Evolutionary conservation across 2,797 vertebrate species (phyloP).

Genomic region (Scolopax bukidnonensis): DNA sequence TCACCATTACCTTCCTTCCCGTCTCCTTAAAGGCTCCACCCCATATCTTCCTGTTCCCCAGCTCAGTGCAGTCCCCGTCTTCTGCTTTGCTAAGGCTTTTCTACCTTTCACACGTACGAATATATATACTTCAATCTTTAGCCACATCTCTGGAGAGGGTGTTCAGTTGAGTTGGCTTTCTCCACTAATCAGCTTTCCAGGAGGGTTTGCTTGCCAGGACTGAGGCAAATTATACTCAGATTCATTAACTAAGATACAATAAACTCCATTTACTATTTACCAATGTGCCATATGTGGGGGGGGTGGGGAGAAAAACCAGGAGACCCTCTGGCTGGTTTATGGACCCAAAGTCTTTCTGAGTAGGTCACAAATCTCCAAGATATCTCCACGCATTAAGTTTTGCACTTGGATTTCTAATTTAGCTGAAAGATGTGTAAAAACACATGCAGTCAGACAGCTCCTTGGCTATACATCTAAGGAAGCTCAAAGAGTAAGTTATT

Average conservation of each 20-base stretch:
- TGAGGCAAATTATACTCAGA: slow-evolving; percentile 4
- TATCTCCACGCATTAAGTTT: slow-evolving; percentile 17
- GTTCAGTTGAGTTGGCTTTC: neutral
- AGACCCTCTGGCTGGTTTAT: neutral
- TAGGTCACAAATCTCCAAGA: slow-evolving; percentile 24
- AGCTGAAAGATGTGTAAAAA: slow-evolving; percentile 58
- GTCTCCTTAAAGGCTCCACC: neutral
- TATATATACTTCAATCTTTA: neutral
- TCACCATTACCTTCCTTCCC: neutral
- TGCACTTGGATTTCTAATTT: slow-evolving; percentile 42
- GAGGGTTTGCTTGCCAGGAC: neutral
- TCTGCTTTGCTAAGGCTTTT: neutral
- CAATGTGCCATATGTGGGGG: neutral
- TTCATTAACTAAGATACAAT: slow-evolving; percentile 15
- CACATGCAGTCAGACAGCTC: slow-evolving; percentile 37
- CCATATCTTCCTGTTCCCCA: neutral
- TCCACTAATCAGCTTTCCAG: neutral
- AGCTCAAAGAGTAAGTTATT: slow-evolving; percentile 50
- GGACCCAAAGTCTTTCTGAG: neutral
- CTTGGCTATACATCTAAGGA: slow-evolving; percentile 45
- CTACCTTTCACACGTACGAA: neutral
- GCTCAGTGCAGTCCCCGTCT: neutral
- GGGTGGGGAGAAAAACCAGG: neutral
- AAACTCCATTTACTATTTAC: slow-evolving; percentile 17
- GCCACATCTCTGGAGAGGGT: neutral